Base-by-base conservation (phyloP, 2,888 invertebrate species). In the Torymus tubicola region DNA sequence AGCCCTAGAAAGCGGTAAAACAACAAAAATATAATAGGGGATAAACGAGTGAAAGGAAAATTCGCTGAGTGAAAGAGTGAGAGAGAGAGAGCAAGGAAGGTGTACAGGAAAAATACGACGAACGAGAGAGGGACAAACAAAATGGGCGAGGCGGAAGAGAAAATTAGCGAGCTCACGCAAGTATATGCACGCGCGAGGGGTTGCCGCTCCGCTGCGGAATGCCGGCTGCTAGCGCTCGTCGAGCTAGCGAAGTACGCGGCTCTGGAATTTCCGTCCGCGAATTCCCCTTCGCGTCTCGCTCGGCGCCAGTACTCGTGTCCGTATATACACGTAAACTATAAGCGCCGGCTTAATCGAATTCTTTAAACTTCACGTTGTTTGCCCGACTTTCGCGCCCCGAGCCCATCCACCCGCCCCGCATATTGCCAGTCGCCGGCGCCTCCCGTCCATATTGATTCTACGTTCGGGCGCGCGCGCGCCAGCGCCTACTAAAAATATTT, bases 291-390 rank as follows among this genome's bases (percentile, higher is more conserved):
- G 31, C 16, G 42, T 63, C 65, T 3, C 24, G 53, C 5, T 24
- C 57, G 52, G n/a, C 61, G 31, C 31, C 67, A 18, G 50, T 52
- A 16, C 16, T 70, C 12, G 18, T 16, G n/a, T n/a, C n/a, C n/a
- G n/a, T 10, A 8, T 24, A 21, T n/a, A 42, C 52, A 4, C 31
- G 16, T 50, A 58, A 60, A 53, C 24, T 73, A 21, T 60, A 64
- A 69, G 63, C 53, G 61, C 24, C 50, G 31, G 60, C 70, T 75
- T 80, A 71, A 80, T 80, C 80, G 75, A 80, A 80, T 80, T 75
- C 75, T 80, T 80, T 67, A 75, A 75, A 74, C 75, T 75, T 69
- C 70, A 64, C 70, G 75, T 75, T 71, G 79, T 64, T 70, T 70
- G 77, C 50, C 77, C 78, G 78, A 78, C 58, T 78, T 78, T 78